A percentile compares a stretch with the other conserved stretches of the same genome.
Conservation (phyloP, 37 sponge, comb jelly and placozoan species). For the Dysidea cf. avara region DNA sequence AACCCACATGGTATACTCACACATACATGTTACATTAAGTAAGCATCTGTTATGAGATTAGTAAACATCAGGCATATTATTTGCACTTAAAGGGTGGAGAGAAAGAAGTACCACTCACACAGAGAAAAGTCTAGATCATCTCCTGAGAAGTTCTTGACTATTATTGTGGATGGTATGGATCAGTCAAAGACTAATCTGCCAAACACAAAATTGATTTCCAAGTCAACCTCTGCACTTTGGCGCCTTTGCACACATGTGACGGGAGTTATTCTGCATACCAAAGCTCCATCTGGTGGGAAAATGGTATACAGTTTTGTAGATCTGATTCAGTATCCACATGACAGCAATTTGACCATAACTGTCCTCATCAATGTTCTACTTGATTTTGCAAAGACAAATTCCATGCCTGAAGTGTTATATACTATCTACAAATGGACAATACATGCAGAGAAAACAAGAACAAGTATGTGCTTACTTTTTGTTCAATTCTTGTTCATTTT, state of each 20-base stretch:
- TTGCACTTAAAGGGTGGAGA: slow-evolving; percentile 2
- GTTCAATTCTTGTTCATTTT: slow-evolving; percentile 1
- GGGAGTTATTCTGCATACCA: slow-evolving; percentile 21
- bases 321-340: slow-evolving; percentile 20
- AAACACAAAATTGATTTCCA: slow-evolving; percentile 2
- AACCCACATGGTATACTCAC: too few species aligned
- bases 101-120: slow-evolving; percentile 22
- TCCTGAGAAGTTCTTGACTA: slow-evolving; percentile 17
- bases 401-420: too few species aligned
- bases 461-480: slow-evolving; percentile 14
- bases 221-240: background rate
- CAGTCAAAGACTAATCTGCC: slow-evolving; percentile 26
- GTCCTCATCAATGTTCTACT: background rate
- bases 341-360: slow-evolving; percentile 23
- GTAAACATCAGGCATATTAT: too few species aligned
- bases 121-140: slow-evolving; percentile 1
- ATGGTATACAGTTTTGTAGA: slow-evolving; percentile 2
- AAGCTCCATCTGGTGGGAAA: slow-evolving; percentile 1
- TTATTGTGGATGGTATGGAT: slow-evolving; percentile 40
- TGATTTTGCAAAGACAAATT: background rate
- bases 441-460: slow-evolving; percentile 23
- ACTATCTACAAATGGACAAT: slow-evolving; percentile 10
- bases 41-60: too few species aligned
- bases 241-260: slow-evolving; percentile 4
- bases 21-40: too few species aligned